Evolutionary conservation across 2,888 invertebrate genomes (phyloP).

Genomic region (Coenonympha glycerion): DNA sequence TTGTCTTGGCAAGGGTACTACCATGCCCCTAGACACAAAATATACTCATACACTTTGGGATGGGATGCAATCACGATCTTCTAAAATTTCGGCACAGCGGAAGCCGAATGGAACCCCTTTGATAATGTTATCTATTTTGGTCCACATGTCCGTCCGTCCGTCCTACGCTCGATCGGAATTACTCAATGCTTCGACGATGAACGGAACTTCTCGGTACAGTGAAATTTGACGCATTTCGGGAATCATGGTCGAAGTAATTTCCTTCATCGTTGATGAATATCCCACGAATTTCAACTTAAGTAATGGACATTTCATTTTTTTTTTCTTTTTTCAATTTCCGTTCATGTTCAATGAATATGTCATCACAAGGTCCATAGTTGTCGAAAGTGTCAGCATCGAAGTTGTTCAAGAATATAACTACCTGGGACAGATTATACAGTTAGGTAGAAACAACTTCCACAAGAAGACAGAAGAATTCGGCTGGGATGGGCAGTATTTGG

Average conservation of each 20-base stretch:
- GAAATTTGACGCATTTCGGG: neutral
- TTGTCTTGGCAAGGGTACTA: too few relatives aligned
- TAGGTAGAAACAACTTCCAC: too few relatives aligned
- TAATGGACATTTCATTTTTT: too few relatives aligned
- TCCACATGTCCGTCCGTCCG: slow-evolving; percentile 20
- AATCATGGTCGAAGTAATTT: neutral
- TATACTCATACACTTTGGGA: neutral
- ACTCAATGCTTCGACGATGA: slow-evolving; percentile 7
- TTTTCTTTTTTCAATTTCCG: too few relatives aligned
- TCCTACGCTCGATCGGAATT: slow-evolving; percentile 1
- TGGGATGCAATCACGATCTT: neutral
- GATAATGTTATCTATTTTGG: slow-evolving; percentile 26
- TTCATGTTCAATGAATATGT: too few relatives aligned
- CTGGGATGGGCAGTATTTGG: too few relatives aligned
- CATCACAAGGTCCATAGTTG: too few relatives aligned
- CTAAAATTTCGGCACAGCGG: slow-evolving; percentile 15
- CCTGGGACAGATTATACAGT: too few relatives aligned
- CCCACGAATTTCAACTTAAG: too few relatives aligned
- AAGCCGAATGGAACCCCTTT: slow-evolving; percentile 13
- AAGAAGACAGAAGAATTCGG: too few relatives aligned
- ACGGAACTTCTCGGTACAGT: slow-evolving; percentile 1
- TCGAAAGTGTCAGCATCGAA: too few relatives aligned
- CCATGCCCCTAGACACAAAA: neutral
- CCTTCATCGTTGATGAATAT: neutral
- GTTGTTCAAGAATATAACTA: too few relatives aligned